These are phyloP conservation scores for Melitaea athalia DNA, from an alignment of 2,888 invertebrate species.

Conservation along the genomic window DNA sequence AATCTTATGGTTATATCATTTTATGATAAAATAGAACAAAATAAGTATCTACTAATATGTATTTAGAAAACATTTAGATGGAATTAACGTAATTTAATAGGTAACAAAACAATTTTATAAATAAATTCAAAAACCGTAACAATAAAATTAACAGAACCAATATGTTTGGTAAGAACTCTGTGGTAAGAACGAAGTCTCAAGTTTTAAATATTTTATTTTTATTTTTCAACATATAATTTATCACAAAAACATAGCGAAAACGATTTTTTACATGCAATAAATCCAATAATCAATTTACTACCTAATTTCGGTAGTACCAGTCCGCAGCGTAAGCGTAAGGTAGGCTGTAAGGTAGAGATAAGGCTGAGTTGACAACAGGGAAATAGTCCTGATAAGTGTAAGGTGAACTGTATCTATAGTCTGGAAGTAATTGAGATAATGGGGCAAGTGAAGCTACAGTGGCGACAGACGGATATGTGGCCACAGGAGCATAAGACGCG, in stretches of 20 bases:
- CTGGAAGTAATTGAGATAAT: slow-evolving; percentile 45
- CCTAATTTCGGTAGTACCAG: slow-evolving; percentile 48
- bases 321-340: slow-evolving; percentile 52
- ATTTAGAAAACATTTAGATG: too few species aligned
- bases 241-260: neutral
- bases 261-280: neutral
- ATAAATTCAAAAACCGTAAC: too few species aligned
- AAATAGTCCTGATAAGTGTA: slow-evolving; percentile 52
- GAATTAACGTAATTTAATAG: too few species aligned
- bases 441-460: slow-evolving; percentile 42
- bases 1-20: too few species aligned
- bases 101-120: too few species aligned
- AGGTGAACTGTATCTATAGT: slow-evolving; percentile 52
- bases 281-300: neutral
- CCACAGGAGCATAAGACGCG: slow-evolving; percentile 41
- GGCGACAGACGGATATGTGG: slow-evolving; percentile 30
- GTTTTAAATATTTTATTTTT: too few species aligned
- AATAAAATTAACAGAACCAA: too few species aligned
- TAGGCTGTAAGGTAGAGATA: slow-evolving; percentile 47
- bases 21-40: too few species aligned
- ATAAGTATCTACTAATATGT: too few species aligned
- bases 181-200: too few species aligned
- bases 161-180: too few species aligned
- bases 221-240: too few species aligned
- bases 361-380: slow-evolving; percentile 45